A percentile compares a stretch with the other conserved stretches of the same genome.
Evolutionary conservation across 2,113 vertebrate genomes (phyloP).

Genomic region (Siphamia tubifer): DNA sequence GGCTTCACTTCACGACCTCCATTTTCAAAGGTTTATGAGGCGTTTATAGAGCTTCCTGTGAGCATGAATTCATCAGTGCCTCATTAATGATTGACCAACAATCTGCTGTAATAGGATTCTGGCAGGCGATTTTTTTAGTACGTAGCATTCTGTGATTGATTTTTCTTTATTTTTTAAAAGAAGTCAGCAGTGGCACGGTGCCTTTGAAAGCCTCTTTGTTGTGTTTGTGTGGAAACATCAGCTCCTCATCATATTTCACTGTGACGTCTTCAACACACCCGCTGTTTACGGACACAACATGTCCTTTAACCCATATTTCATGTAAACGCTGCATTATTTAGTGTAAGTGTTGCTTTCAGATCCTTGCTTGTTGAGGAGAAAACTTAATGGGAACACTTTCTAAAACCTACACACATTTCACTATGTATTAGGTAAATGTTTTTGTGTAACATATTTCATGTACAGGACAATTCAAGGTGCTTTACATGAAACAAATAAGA

Average conservation of each 20-base stretch:
- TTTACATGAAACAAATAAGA: too few species aligned
- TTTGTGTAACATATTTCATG: too few species aligned
- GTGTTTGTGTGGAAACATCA: background rate
- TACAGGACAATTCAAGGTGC: too few species aligned
- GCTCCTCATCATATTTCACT: background rate
- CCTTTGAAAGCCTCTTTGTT: background rate
- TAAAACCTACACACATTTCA: too few species aligned
- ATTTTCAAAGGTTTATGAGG: slow-evolving; percentile 51
- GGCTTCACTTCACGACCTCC: slow-evolving; percentile 10
- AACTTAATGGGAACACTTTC: too few species aligned
- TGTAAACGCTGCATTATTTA: background rate
- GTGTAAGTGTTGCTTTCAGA: slow-evolving; percentile 9
- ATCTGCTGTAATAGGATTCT: slow-evolving; percentile 51
- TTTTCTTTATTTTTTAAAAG: background rate
- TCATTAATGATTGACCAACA: slow-evolving; percentile 77
- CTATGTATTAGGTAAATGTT: too few species aligned
- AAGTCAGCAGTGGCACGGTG: background rate
- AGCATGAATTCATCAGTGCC: slow-evolving; percentile 44
- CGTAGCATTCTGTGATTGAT: too few species aligned
- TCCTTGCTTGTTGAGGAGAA: slow-evolving; percentile 17
- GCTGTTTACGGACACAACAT: slow-evolving; percentile 1
- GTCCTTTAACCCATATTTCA: background rate
- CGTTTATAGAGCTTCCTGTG: slow-evolving; percentile 56
- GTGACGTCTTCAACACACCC: background rate
- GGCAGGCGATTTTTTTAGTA: background rate